Evolutionary conservation across 2,888 invertebrate genomes (phyloP), one percentile per base, ranked within the genome.

Genomic region (Athalia cordata): DNA sequence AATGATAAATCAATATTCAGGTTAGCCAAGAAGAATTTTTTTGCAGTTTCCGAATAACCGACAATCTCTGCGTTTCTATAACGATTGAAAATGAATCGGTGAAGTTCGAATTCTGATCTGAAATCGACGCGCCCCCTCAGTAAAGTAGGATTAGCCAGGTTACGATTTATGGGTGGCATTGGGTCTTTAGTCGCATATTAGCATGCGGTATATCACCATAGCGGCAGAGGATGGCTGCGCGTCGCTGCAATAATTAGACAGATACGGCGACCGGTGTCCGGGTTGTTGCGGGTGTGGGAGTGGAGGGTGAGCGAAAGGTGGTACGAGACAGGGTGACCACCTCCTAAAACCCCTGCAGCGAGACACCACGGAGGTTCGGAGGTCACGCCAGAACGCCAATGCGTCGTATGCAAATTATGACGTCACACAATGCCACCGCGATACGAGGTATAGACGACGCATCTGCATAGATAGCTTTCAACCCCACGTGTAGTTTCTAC

Each of bases 121-220:
- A 5, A 55, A 68, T 68, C 43, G 68, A 72, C 47, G 8, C 52
- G 6, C 9, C 6, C 8, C 7, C n/a, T 59, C 13, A 13, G 72
- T 47, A 59, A 47, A 59, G 29, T 47, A 45, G 72, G 59, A 72
- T 59, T 59, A 47, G 45, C 13, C 29, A 29, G 45, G 86, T 86
- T 84, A 85, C 87, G 89, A 89, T 90, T 90, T 89, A 90, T 88
- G 86, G 83, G 79, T 83, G 83, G 83, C 84, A 82, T 85, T 84
- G 85, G 88, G 89, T 90, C 90, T 89, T 90, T 90, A 89, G 89
- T 84, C 89, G 90, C 89, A 89, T 90, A 90, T 90, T 90, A 90
- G 90, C 90, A 90, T 90, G 90, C 89, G 88, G 89, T 90, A 89
- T 89, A 90, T 90, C 89, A 89, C 86, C 83, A 82, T 82, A 84